These are phyloP conservation scores for Corythaeola cristata DNA, from an alignment of 2,113 vertebrate species.

Conservation along the genomic window DNA sequence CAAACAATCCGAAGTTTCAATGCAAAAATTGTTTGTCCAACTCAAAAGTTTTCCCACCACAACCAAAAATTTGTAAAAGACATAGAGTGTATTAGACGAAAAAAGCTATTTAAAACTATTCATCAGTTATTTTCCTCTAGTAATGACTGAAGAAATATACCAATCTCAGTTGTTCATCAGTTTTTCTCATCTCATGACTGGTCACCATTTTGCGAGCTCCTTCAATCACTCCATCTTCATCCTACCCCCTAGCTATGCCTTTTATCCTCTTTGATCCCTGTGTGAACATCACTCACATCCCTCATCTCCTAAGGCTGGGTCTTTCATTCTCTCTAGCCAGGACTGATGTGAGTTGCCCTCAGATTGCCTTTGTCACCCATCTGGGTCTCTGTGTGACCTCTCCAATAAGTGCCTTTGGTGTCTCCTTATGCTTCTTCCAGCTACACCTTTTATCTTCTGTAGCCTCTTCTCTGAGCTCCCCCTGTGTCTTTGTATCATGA, in stretches of 20 bases:
- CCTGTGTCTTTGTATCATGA: not conserved
- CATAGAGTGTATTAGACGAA: not conserved
- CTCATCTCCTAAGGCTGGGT: not conserved
- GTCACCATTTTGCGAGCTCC: not conserved
- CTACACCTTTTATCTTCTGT: not conserved
- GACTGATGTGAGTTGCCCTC: not conserved
- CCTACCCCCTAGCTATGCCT: not conserved
- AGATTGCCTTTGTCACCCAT: not conserved
- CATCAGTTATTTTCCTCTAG: not conserved
- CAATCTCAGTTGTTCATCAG: not conserved
- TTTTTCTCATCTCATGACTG: not conserved
- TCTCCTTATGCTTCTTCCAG: not conserved
- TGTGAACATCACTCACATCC: not conserved
- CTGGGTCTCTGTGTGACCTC: not conserved
- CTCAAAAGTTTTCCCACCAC: not conserved
- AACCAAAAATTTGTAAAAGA: not conserved
- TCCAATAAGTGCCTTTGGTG: not conserved
- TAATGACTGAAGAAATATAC: not conserved
- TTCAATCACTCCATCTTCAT: not conserved
- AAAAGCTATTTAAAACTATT: not conserved
- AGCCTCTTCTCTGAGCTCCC: not conserved
- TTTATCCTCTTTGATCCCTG: not conserved
- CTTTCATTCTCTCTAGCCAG: not conserved
- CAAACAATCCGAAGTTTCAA: not conserved
- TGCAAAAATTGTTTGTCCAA: not conserved